These are phyloP conservation scores for Chorisops tibialis DNA, from an alignment of 2,888 invertebrate genomes.

Conservation along the genomic window DNA sequence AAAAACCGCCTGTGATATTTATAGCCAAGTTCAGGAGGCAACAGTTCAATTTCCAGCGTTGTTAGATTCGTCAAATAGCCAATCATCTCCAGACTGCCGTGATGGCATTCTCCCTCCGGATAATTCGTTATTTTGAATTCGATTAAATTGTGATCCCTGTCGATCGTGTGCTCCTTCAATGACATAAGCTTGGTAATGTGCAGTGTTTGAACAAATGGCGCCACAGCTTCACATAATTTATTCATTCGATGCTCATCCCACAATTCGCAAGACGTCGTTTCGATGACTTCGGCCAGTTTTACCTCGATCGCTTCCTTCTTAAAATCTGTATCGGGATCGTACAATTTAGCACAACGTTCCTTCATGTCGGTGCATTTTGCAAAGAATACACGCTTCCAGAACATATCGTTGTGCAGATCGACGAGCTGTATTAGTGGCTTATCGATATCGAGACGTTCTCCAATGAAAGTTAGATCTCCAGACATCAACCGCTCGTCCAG, in stretches of 20 bases:
- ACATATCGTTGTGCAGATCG: constrained; percentile 21
- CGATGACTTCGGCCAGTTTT: constrained; percentile 25
- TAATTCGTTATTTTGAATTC: constrained; percentile 12
- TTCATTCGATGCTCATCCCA: constrained; percentile 7
- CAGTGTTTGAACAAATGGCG: constrained; percentile 10
- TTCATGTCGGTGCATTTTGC: constrained; percentile 9
- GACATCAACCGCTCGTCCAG: not conserved
- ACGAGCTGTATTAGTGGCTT: constrained; percentile 8
- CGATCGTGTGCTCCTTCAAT: not conserved
- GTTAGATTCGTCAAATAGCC: constrained; percentile 11
- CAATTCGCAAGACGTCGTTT: constrained; percentile 1
- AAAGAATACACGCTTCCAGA: constrained; percentile 25
- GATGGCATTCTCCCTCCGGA: constrained; percentile 24
- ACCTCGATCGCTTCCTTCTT: constrained; percentile 18
- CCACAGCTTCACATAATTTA: not conserved
- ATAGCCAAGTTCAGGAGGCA: not conserved
- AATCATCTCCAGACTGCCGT: constrained; percentile 21
- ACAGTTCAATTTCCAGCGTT: constrained; percentile 12
- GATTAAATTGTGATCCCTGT: not conserved
- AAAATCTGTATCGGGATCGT: not conserved
- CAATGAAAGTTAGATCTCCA: constrained; percentile 15
- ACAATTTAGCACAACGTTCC: not conserved
- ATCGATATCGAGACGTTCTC: constrained; percentile 14
- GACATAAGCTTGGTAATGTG: constrained; percentile 19
- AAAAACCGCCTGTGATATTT: constrained; percentile 21